Percentiles rank a stretch among this genome's conserved stretches.
These are phyloP conservation scores for Orchesella cincta DNA, from an alignment of 1,140 invertebrate genomes.

Conservation along the genomic window DNA sequence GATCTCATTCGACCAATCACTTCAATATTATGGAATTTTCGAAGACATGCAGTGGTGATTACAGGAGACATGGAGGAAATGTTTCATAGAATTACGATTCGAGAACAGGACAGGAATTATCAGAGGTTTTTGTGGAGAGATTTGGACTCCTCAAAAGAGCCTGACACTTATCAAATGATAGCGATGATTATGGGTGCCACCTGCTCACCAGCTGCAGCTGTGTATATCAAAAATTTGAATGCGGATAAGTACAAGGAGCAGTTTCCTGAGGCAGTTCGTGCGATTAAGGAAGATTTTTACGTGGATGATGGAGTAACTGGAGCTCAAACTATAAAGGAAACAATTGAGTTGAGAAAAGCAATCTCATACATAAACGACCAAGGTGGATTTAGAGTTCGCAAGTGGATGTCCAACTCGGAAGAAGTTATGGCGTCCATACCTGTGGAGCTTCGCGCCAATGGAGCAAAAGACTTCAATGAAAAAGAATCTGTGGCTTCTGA, in stretches of 20 bases:
- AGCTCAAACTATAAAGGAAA: background rate
- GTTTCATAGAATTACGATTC: background rate
- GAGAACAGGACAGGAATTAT: background rate
- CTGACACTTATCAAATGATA: background rate
- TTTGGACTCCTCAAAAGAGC: background rate
- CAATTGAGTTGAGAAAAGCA: background rate
- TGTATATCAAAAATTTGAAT: background rate
- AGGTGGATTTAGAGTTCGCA: background rate
- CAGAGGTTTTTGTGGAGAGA: background rate
- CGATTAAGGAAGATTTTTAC: background rate
- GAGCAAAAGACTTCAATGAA: background rate
- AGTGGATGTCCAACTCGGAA: background rate
- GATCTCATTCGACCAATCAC: background rate
- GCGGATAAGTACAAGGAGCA: background rate
- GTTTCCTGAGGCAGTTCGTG: background rate
- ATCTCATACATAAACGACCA: background rate
- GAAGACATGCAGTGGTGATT: background rate
- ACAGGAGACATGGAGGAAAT: background rate
- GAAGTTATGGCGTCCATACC: constrained; percentile 35
- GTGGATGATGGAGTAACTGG: background rate
- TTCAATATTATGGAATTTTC: background rate
- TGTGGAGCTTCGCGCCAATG: constrained; percentile 44
- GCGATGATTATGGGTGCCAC: background rate
- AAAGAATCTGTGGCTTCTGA: background rate
- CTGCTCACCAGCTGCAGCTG: background rate